Conservation (phyloP, 2,113 vertebrate species). For the Dryoscopus gambensis region DNA sequence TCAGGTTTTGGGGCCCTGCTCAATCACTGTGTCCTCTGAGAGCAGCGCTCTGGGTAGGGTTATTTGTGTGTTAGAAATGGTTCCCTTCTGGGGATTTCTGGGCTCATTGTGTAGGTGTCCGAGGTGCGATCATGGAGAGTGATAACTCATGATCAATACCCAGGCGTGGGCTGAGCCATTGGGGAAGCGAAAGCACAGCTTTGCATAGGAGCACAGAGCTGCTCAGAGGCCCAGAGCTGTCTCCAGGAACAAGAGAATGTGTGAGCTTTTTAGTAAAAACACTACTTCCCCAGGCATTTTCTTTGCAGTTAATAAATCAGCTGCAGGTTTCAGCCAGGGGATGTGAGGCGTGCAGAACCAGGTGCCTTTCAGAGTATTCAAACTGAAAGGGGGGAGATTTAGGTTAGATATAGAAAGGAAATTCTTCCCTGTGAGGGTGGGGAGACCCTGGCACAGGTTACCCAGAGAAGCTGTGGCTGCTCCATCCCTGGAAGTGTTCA, state of each 20-base stretch:
- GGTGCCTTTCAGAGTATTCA: not conserved
- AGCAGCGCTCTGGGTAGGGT: not conserved
- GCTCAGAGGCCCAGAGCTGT: not conserved
- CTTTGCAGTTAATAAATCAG: not conserved
- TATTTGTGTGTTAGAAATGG: not conserved
- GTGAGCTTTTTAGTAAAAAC: constrained; percentile 1
- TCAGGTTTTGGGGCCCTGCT: not conserved
- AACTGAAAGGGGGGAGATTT: not conserved
- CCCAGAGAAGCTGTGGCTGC: not conserved
- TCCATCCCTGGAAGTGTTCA: not conserved
- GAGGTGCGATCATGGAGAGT: not conserved
- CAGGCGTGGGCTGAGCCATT: not conserved
- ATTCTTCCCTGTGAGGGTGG: not conserved
- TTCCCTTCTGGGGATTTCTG: not conserved
- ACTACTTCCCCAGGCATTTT: not conserved
- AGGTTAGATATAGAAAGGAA: not conserved
- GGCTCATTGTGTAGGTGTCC: not conserved
- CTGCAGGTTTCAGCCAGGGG: not conserved
- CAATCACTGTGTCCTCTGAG: not conserved
- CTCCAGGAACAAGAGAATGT: not conserved
- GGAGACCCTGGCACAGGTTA: not conserved
- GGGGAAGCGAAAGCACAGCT: not conserved
- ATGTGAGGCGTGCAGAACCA: not conserved
- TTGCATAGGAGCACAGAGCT: not conserved
- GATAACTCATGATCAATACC: not conserved